Percentiles rank a stretch among this genome's conserved stretches.
Conservation (phyloP, 2,797 vertebrate genomes). For the Nothura maculosa region DNA sequence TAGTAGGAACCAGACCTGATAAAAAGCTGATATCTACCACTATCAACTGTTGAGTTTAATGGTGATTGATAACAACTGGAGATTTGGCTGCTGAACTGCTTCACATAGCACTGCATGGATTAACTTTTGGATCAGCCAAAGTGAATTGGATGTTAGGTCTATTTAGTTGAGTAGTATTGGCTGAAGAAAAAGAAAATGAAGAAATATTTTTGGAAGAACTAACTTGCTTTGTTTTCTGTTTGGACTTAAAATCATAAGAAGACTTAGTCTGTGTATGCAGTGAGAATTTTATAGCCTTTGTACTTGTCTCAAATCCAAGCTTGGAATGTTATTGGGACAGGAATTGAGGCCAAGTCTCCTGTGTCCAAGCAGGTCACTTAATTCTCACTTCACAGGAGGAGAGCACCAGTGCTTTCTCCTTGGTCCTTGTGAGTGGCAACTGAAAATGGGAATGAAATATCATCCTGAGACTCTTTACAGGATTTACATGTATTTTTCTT, state of each 20-base stretch:
- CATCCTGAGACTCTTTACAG: background rate
- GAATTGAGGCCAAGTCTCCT: background rate
- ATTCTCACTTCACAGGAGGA: background rate
- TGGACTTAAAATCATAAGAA: background rate
- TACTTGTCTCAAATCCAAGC: background rate
- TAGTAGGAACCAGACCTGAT: background rate
- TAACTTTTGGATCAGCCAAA: background rate
- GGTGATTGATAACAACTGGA: background rate
- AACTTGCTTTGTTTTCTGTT: background rate
- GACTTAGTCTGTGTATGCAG: background rate
- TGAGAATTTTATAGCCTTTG: background rate
- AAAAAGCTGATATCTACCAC: background rate
- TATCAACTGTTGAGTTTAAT: background rate
- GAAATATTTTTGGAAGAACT: background rate
- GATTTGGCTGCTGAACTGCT: background rate
- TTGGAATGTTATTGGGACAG: background rate
- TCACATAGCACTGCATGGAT: background rate
- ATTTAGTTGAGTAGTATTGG: background rate
- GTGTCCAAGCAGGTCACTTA: background rate
- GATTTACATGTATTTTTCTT: background rate
- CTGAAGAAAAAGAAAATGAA: constrained; percentile 18
- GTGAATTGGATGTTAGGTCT: background rate
- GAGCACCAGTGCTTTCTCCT: background rate
- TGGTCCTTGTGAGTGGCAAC: background rate
- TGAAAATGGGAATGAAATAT: background rate